phyloP scores from a whole-genome alignment of 2,797 vertebrate genomes.

The Etheostoma perlongum region DNA sequence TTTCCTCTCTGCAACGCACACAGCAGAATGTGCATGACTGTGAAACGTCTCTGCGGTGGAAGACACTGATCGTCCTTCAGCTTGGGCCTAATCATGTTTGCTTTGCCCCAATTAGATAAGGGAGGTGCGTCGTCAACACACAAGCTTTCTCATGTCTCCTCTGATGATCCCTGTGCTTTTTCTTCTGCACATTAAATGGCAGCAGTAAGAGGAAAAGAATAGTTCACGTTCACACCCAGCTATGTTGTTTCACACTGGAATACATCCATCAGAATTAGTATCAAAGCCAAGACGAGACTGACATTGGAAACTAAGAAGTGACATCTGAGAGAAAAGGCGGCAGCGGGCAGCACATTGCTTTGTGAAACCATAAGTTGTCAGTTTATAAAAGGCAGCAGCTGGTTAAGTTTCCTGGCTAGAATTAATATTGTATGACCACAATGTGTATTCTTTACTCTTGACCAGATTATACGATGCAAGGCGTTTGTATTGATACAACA shows the following conservation, averaged over 20 bases:
- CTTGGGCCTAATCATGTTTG: slow-evolving; percentile 78
- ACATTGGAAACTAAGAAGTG: slow-evolving; percentile 79
- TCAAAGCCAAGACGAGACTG: slow-evolving; percentile 72
- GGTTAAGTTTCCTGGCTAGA: slow-evolving; percentile 58
- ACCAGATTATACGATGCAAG: slow-evolving; percentile 55
- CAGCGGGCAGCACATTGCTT: slow-evolving; percentile 72
- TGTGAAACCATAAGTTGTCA: slow-evolving; percentile 68
- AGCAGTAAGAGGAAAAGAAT: slow-evolving; percentile 74
- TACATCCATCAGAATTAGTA: slow-evolving; percentile 79
- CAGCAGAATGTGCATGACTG: slow-evolving; percentile 50
- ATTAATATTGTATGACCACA: slow-evolving; percentile 67
- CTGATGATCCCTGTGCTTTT: slow-evolving; percentile 52
- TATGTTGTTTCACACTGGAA: slow-evolving; percentile 81
- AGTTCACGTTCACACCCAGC: slow-evolving; percentile 70
- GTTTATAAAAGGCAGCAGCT: slow-evolving; percentile 71
- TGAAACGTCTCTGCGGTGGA: slow-evolving; percentile 62
- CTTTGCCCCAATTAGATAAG: slow-evolving; percentile 81
- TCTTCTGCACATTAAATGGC: slow-evolving; percentile 78
- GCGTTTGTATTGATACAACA: slow-evolving; percentile 63
- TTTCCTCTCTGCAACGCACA: slow-evolving; percentile 41
- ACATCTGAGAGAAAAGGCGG: slow-evolving; percentile 72
- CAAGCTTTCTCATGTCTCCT: slow-evolving; percentile 59
- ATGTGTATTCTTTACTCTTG: slow-evolving; percentile 55
- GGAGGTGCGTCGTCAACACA: slow-evolving; percentile 68
- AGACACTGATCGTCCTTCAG: slow-evolving; percentile 75